A percentile compares a stretch with the other conserved stretches of the same genome.
Conservation (phyloP, 1,140 invertebrate species). For the Aphelenchoides fujianensis region DNA sequence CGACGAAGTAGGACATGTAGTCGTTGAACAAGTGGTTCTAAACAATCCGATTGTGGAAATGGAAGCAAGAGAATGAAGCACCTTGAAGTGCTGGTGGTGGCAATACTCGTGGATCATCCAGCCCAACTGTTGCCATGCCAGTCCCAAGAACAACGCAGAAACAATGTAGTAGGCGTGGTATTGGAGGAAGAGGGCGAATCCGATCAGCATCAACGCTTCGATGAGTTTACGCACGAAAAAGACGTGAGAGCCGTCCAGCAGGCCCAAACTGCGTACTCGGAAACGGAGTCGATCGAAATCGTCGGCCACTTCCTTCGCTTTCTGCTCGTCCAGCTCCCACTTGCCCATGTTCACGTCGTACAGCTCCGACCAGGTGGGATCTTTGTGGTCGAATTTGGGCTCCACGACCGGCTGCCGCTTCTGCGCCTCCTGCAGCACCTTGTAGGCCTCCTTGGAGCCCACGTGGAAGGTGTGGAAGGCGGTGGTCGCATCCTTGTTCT, state of each 20-base stretch:
- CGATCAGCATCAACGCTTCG: slow-evolving; percentile 47
- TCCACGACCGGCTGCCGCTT: slow-evolving; percentile 37
- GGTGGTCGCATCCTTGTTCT: slow-evolving; percentile 58
- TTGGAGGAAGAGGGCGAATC: slow-evolving; percentile 52
- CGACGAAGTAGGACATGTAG: slow-evolving; percentile 49
- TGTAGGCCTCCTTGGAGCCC: slow-evolving; percentile 56
- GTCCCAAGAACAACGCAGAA: slow-evolving; percentile 57
- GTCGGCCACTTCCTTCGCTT: slow-evolving; percentile 46
- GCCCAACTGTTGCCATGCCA: slow-evolving; percentile 60
- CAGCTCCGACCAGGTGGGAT: slow-evolving; percentile 33
- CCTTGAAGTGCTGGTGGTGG: slow-evolving; percentile 58
- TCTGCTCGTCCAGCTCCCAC: slow-evolving; percentile 45
- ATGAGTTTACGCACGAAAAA: slow-evolving; percentile 56
- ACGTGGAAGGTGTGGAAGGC: slow-evolving; percentile 60
- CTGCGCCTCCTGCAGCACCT: slow-evolving; percentile 45
- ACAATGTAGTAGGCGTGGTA: slow-evolving; percentile 44
- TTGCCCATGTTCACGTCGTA: slow-evolving; percentile 59
- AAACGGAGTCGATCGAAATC: slow-evolving; percentile 52
- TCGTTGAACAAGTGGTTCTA: slow-evolving; percentile 45
- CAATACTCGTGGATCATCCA: slow-evolving; percentile 61
- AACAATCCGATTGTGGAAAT: slow-evolving; percentile 13
- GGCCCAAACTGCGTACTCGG: slow-evolving; percentile 45
- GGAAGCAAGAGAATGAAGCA: slow-evolving; percentile 6
- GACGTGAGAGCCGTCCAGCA: slow-evolving; percentile 44
- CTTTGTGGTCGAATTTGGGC: slow-evolving; percentile 18